Percentiles rank a stretch among this genome's conserved stretches.
These are phyloP conservation scores for Platycheirus albimanus DNA, from an alignment of 2,888 invertebrate genomes.

Conservation along the genomic window DNA sequence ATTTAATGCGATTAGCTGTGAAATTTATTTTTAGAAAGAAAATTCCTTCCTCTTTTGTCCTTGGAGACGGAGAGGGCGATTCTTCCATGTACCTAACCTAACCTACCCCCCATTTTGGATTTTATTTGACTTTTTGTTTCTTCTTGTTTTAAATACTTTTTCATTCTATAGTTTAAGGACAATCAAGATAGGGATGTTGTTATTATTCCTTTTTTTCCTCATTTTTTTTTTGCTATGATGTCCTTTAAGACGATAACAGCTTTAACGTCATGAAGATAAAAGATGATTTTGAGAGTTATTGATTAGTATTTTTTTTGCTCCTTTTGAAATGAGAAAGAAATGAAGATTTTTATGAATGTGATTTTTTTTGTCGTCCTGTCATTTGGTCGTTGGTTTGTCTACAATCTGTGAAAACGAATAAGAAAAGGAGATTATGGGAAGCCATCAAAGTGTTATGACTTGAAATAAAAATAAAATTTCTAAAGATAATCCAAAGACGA, in stretches of 20 bases:
- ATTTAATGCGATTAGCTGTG: conserved; percentile 74
- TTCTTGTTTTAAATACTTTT: conserved; percentile 15
- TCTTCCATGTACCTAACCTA: too few relatives aligned
- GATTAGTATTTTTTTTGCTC: conserved; percentile 28
- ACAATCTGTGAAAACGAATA: conserved; percentile 27
- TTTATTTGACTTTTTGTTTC: conserved; percentile 35
- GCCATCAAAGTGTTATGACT: conserved; percentile 51
- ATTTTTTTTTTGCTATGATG: conserved; percentile 14
- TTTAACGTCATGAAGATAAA: conserved; percentile 38
- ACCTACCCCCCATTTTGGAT: conserved; percentile 28
- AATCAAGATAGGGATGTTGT: conserved; percentile 14
- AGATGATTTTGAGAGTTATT: conserved; percentile 55
- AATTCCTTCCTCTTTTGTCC: conserved; percentile 25
- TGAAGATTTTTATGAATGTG: conserved; percentile 35
- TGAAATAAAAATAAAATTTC: conserved; percentile 35
- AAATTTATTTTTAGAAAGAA: conserved; percentile 63
- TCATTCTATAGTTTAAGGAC: conserved; percentile 5
- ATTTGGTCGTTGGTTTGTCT: conserved; percentile 9
- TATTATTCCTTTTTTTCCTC: conserved; percentile 7
- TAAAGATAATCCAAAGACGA: conserved; percentile 21
- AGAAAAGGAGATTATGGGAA: conserved; percentile 35
- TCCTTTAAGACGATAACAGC: conserved; percentile 27
- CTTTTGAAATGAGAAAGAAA: conserved; percentile 21
- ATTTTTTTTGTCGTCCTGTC: conserved; percentile 1
- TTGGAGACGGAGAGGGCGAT: neutral